A percentile compares a stretch with the other conserved stretches of the same genome.
Conservation (phyloP, 2,113 vertebrate species). For the Anolis carolinensis region DNA sequence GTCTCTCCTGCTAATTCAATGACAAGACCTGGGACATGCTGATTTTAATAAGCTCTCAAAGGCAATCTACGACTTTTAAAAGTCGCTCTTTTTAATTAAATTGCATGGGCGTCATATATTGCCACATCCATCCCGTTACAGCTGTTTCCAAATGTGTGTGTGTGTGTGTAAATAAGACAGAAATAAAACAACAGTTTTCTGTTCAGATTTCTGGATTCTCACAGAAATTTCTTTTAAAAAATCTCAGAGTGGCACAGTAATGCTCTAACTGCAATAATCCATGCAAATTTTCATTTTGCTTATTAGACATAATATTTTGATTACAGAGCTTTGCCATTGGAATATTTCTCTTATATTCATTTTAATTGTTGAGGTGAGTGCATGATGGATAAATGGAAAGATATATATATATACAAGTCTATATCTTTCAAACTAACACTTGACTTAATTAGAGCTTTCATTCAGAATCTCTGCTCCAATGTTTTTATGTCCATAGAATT, state of each 20-base stretch:
- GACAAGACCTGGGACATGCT: constrained; percentile 74
- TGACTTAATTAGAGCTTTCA: constrained; percentile 23
- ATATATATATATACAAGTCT: constrained; percentile 11
- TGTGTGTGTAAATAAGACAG: constrained; percentile 39
- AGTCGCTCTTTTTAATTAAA: constrained; percentile 75
- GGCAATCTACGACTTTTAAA: constrained; percentile 79
- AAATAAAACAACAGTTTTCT: constrained; percentile 54
- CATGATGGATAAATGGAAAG: neutral
- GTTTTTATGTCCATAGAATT: constrained; percentile 17
- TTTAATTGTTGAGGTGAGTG: constrained; percentile 35
- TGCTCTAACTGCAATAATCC: constrained; percentile 23
- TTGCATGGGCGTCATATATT: constrained; percentile 65
- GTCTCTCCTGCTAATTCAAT: constrained; percentile 72
- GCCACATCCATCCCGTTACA: constrained; percentile 70
- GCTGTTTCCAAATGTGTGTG: constrained; percentile 67
- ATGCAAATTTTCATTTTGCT: constrained; percentile 5
- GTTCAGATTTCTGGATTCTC: constrained; percentile 47
- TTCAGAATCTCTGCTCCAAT: constrained; percentile 17
- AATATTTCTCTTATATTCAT: neutral
- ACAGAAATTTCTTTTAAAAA: neutral
- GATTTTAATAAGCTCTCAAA: constrained; percentile 80
- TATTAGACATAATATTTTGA: neutral
- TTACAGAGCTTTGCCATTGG: too few species aligned
- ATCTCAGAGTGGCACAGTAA: constrained; percentile 1
- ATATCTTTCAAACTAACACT: constrained; percentile 8